Conservation (phyloP, 1,140 invertebrate genomes). For the Drosophila auraria region DNA sequence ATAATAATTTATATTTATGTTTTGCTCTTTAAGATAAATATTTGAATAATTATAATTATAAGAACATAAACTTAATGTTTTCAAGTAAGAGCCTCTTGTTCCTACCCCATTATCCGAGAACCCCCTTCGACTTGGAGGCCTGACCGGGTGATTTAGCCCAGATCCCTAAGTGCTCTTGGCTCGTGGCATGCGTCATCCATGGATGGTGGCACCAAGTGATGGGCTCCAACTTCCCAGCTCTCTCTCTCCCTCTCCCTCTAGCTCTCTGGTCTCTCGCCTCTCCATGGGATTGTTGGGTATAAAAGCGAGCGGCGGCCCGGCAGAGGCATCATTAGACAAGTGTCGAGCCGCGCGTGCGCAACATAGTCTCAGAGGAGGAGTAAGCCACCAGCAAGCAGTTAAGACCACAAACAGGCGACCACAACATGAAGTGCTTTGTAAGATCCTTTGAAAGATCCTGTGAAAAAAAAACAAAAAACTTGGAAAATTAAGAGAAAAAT, state of each 20-base stretch:
- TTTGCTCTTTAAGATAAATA: no score
- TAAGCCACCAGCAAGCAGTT: constrained; percentile 23
- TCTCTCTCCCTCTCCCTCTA: neutral
- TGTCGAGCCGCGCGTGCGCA: constrained; percentile 71
- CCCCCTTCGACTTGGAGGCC: neutral
- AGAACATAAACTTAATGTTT: no score
- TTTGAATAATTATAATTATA: no score
- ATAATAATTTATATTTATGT: no score
- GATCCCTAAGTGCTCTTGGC: constrained; percentile 32
- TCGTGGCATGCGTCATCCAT: constrained; percentile 63
- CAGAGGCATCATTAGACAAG: constrained; percentile 65
- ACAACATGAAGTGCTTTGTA: constrained; percentile 82
- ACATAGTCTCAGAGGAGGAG: constrained; percentile 25
- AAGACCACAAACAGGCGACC: constrained; percentile 59
- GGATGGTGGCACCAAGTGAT: neutral
- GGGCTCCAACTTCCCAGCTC: constrained; percentile 27
- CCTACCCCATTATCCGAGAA: neutral
- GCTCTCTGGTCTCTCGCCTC: neutral
- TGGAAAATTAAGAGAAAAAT: neutral
- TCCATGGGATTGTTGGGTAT: constrained; percentile 40
- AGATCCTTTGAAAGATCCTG: constrained; percentile 22
- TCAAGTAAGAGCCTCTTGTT: neutral
- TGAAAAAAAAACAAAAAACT: no score
- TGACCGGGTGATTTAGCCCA: neutral
- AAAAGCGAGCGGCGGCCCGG: constrained; percentile 43